These are phyloP conservation scores for Muraenolepis orangiensis DNA, from an alignment of 2,797 vertebrate genomes.

Conservation along the genomic window DNA sequence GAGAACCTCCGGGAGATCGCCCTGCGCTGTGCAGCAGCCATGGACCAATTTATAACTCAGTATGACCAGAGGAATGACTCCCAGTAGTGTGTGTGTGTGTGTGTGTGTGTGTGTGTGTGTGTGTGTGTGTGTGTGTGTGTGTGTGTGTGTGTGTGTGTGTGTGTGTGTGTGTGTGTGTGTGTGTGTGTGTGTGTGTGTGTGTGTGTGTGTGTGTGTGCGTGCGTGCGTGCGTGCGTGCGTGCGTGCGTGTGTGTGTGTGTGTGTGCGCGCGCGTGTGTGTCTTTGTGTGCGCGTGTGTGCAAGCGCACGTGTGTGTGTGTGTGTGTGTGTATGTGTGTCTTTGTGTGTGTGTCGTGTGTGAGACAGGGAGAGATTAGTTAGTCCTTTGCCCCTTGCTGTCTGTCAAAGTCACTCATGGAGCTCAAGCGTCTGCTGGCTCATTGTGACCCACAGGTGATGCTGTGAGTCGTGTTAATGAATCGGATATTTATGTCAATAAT, in stretches of 20 bases:
- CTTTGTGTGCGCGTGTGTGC: neutral
- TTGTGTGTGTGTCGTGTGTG: neutral
- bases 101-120: neutral
- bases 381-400: neutral
- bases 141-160: too few relatives aligned
- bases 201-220: too few relatives aligned
- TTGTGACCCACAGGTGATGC: neutral
- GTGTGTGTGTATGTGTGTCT: too few relatives aligned
- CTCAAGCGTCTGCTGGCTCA: neutral
- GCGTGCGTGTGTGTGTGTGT: too few relatives aligned
- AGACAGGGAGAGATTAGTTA: too few relatives aligned
- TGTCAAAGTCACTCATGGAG: neutral
- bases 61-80: slow-evolving; percentile 58
- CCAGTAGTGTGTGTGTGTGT: slow-evolving; percentile 26
- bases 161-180: too few relatives aligned
- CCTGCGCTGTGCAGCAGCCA: slow-evolving; percentile 66
- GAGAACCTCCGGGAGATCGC: slow-evolving; percentile 73
- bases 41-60: slow-evolving; percentile 73
- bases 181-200: neutral
- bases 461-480: neutral
- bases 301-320: too few relatives aligned
- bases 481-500: neutral
- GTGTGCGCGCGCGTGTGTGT: too few relatives aligned
- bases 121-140: neutral
- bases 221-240: neutral